Percentiles rank a stretch among this genome's conserved stretches.
These are phyloP conservation scores for Gallinago stenura DNA, from an alignment of 2,797 vertebrate species.

Conservation along the genomic window DNA sequence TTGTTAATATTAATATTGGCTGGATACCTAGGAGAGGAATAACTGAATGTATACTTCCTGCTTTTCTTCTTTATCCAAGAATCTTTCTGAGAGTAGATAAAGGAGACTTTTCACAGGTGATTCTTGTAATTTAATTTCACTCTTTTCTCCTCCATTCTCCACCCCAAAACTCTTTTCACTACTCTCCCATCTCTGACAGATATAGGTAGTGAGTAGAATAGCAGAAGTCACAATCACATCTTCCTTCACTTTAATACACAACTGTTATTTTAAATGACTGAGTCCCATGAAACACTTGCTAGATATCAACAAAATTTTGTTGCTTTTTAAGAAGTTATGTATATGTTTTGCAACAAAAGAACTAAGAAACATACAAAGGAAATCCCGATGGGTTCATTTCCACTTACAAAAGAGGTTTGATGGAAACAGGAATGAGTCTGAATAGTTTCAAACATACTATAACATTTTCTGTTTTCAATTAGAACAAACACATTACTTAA, in stretches of 20 bases:
- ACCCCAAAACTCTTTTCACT: neutral
- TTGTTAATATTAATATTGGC: neutral
- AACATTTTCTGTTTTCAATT: neutral
- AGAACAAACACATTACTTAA: neutral
- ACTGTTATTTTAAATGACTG: neutral
- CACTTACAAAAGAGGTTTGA: neutral
- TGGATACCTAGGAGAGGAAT: neutral
- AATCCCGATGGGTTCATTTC: neutral
- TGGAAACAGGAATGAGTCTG: neutral
- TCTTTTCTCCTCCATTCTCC: neutral
- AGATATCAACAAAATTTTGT: neutral
- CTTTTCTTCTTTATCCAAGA: neutral
- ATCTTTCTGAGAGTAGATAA: neutral
- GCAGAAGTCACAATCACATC: neutral
- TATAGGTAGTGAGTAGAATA: neutral
- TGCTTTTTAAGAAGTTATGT: neutral
- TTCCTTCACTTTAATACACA: neutral
- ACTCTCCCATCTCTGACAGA: neutral
- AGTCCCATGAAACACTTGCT: neutral
- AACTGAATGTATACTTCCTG: neutral
- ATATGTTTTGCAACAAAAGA: neutral
- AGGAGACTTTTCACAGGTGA: neutral
- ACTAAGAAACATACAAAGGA: neutral
- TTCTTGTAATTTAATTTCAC: neutral
- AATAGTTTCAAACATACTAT: neutral